Base-by-base conservation (phyloP, 1,140 invertebrate species). In the Drosophila parabipectinata region DNA sequence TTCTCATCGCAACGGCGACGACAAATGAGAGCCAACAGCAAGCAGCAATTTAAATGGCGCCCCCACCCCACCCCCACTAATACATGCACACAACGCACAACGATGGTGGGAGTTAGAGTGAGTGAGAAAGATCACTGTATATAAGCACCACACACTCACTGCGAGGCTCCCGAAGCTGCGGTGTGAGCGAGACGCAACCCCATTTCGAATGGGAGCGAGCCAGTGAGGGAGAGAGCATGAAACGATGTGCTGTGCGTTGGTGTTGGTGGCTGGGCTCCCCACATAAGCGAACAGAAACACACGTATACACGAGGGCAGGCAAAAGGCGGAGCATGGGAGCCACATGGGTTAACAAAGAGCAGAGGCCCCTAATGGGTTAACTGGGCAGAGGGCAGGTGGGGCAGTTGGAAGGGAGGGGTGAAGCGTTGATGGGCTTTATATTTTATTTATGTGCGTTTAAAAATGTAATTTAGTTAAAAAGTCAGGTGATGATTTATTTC, bases 251-350 rank as follows among this genome's bases (percentile, higher is more conserved):
- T 12, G 37, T 60, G 53, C 48, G 55, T 61, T 72, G 57, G 67
- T 73, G 76, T 64, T 54, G 41, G 60, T 64, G 26, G 21, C 28
- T n/a, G 34, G 15, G 26, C 26, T 28, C 26, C 30, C 8, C 10
- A 69, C 26, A 39, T 41, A 39, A 28, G n/a, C 48, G 52, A 28
- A 44, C 18, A 34, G n/a, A 26, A 30, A 37, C 32, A 52, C 61
- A 52, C 61, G 56, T 63, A 21, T 64, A 61, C 51, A 54, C 32
- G 14, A 39, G 53, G 61, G 55, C 66, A 58, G 57, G 15, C 51
- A 63, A 82, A 85, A 83, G 83, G 83, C 83, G 83, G 83, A 77
- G 83, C 83, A 89, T 79, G 83, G 83, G 82, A 72, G 51, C 73
- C 73, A 41, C 41, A 18, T 44, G 41, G 41, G 41, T 44, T 44